A percentile compares a stretch with the other conserved stretches of the same genome.
Evolutionary conservation across 2,888 invertebrate genomes (phyloP).

Genomic region (Cotesia congregata): DNA sequence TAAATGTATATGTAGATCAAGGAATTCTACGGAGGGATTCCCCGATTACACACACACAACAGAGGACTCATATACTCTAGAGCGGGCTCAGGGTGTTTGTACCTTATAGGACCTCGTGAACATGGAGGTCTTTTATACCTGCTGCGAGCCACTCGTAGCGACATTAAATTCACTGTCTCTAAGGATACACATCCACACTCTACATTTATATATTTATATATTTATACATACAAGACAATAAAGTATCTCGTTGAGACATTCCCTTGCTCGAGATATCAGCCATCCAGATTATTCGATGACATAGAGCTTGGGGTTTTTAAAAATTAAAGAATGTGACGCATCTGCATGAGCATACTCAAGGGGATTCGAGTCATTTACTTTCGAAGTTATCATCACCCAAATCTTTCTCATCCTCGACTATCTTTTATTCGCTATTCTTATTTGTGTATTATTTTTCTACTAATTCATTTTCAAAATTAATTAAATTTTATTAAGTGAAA

Average conservation of each 20-base stretch:
- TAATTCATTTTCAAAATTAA: too few relatives aligned
- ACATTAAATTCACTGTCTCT: slow-evolving; percentile 7
- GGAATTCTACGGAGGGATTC: slow-evolving; percentile 28
- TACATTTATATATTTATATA: too few relatives aligned
- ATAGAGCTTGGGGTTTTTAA: slow-evolving; percentile 32
- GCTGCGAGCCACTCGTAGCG: slow-evolving; percentile 26
- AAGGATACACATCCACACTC: slow-evolving; percentile 14
- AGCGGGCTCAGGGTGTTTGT: slow-evolving; percentile 15
- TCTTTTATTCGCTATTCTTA: slow-evolving; percentile 30
- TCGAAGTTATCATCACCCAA: slow-evolving; percentile 31
- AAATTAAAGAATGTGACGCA: slow-evolving; percentile 40
- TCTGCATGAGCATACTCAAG: slow-evolving; percentile 31
- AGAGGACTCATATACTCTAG: not conserved
- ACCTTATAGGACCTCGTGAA: slow-evolving; percentile 26
- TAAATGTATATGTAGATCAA: slow-evolving; percentile 52
- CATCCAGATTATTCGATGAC: slow-evolving; percentile 44
- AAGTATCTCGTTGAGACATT: slow-evolving; percentile 29
- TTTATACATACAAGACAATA: not conserved
- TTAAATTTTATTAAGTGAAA: too few relatives aligned
- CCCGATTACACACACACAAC: not conserved
- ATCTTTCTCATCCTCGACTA: slow-evolving; percentile 34
- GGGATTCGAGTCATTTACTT: slow-evolving; percentile 42
- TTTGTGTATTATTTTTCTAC: not conserved
- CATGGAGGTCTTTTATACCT: slow-evolving; percentile 34
- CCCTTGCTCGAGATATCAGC: slow-evolving; percentile 43